Conservation (phyloP, 2,888 invertebrate genomes). For the Cheilosia scutellata region DNA sequence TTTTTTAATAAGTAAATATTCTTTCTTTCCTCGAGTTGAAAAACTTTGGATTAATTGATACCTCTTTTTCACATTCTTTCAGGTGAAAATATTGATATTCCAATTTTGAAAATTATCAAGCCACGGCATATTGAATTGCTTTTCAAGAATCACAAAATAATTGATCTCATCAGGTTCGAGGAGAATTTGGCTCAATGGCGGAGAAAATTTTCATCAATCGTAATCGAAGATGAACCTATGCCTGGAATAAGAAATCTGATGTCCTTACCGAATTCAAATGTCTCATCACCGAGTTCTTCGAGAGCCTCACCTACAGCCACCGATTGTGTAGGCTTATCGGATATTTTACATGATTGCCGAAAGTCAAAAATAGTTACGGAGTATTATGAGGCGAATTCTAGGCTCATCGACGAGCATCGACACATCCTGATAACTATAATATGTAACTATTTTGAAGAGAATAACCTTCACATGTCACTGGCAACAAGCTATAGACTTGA, state of each 20-base stretch:
- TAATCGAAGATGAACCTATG: too few species aligned
- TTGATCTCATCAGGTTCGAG: neutral
- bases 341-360: neutral
- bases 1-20: neutral
- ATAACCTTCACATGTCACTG: conserved; percentile 39
- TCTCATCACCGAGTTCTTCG: too few species aligned
- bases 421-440: conserved; percentile 44
- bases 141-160: neutral
- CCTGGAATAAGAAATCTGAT: too few species aligned
- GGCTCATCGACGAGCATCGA: conserved; percentile 36
- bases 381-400: conserved; percentile 16
- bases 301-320: too few species aligned
- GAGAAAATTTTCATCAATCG: too few species aligned
- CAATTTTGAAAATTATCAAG: neutral
- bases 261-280: too few species aligned
- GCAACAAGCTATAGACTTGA: conserved; percentile 51
- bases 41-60: conserved; percentile 4
- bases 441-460: conserved; percentile 42
- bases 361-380: conserved; percentile 1
- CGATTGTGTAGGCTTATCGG: neutral
- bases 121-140: neutral
- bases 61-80: neutral
- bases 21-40: neutral
- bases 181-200: too few species aligned
- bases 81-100: neutral